These are phyloP conservation scores for Gambusia holbrooki DNA, from an alignment of 2,113 vertebrate species.

Conservation along the genomic window DNA sequence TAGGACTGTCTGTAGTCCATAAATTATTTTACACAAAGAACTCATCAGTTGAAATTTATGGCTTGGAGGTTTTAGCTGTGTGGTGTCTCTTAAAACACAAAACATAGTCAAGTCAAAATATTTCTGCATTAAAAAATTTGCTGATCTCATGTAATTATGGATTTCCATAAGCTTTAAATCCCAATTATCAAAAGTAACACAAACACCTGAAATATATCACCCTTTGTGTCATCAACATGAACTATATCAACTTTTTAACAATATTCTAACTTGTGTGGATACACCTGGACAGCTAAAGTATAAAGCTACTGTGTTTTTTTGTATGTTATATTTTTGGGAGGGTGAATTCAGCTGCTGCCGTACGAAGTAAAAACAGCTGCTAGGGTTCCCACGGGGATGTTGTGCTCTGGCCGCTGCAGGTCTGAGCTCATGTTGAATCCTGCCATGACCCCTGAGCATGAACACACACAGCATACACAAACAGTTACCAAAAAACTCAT, in stretches of 20 bases:
- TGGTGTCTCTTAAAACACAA: background rate
- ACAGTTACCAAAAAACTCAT: conserved; percentile 19
- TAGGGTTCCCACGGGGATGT: conserved; percentile 94
- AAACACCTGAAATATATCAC: too few species aligned
- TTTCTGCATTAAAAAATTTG: background rate
- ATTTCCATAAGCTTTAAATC: background rate
- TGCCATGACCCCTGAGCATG: conserved; percentile 92
- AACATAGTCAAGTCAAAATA: background rate
- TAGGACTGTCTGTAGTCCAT: background rate
- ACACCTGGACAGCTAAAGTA: too few species aligned
- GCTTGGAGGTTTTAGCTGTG: background rate
- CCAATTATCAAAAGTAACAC: background rate
- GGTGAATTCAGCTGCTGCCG: conserved; percentile 57
- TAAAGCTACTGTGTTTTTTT: background rate
- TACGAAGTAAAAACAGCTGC: conserved; percentile 95
- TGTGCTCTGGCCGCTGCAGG: conserved; percentile 88
- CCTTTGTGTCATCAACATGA: background rate
- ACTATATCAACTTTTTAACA: background rate
- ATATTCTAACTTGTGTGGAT: background rate
- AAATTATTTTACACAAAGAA: background rate
- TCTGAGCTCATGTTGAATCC: conserved; percentile 99
- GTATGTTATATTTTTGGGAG: too few species aligned
- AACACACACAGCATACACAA: conserved; percentile 40
- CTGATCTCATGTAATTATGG: background rate
- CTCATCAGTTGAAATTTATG: background rate